Evolutionary conservation across 2,113 vertebrate species (phyloP), one percentile per base, ranked within the genome.

Genomic region (Pachypanchax playfairii): DNA sequence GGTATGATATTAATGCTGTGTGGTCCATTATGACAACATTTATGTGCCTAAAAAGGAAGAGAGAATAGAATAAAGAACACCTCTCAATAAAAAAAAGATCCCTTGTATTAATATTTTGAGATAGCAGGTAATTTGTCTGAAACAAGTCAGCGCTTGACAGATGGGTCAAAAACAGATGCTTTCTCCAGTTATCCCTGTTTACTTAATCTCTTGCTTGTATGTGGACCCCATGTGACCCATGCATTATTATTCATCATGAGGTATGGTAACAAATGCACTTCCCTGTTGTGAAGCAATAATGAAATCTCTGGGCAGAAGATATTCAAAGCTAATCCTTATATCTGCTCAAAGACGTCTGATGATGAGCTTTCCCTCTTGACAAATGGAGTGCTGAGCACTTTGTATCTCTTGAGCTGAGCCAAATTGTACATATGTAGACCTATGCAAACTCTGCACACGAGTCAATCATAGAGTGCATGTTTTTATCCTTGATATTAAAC

Each of bases 241-340:
- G 44, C 49, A 74, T 87, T 81, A 75, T 70, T 73, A 75, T 73
- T 73, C 79, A 63, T 58, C 3, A 31, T n/a, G 20, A 42, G 48
- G 36, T 25, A 43, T 17, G 21, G 55, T 51, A 87, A 73, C 74
- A 55, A 68, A 29, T 54, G 39, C 22, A 29, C 55, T 65, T 65
- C 62, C 71, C 67, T 60, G 63, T 75, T 69, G 70, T 64, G 76
- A 73, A 61, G 70, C 59, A 65, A 57, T 28, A 76, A 69, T 75
- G 79, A 78, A 86, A 79, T 50, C 56, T 74, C 56, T 35, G 66
- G 50, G 69, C 51, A 54, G 59, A 50, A 70, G 81, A 86, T 84
- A 80, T 76, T 66, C 66, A 69, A 77, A 70, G 43, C 60, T 76
- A 82, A 90, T 85, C 85, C 77, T 73, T 52, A 75, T 77, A 81